phyloP scores from a whole-genome alignment of 2,113 vertebrate genomes.

The Acrocephalus kingi region DNA sequence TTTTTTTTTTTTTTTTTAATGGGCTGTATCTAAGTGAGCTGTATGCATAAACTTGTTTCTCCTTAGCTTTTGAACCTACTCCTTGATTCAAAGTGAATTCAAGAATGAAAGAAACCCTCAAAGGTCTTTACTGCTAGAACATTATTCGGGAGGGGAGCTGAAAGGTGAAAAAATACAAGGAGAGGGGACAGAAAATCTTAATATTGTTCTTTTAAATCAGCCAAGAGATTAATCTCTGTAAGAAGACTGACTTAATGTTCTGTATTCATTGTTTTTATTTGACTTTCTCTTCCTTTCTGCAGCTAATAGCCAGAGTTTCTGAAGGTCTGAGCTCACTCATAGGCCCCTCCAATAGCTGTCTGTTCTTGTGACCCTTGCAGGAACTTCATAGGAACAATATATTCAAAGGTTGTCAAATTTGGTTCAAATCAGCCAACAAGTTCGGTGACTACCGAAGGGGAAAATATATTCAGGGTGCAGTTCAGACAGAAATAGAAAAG shows the following conservation, averaged over 20 bases:
- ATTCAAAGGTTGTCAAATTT: neutral
- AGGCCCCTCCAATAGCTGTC: neutral
- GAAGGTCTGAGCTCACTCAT: neutral
- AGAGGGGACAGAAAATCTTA: neutral
- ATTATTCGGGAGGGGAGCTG: neutral
- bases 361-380: neutral
- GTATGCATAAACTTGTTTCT: neutral
- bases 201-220: neutral
- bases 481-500: neutral
- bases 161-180: neutral
- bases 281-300: neutral
- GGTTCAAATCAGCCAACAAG: neutral
- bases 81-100: neutral
- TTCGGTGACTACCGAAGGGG: neutral
- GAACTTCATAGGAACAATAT: neutral
- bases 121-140: neutral
- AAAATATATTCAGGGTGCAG: conserved; percentile 1
- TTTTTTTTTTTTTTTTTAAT: neutral
- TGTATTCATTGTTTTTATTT: neutral
- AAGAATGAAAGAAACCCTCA: neutral
- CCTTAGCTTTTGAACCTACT: neutral
- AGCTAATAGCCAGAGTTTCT: neutral
- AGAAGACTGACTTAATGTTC: neutral
- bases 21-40: neutral
- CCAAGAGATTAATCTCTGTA: neutral